These are phyloP conservation scores for Ormyrus pomaceus DNA, from an alignment of 2,888 invertebrate genomes.

Conservation along the genomic window DNA sequence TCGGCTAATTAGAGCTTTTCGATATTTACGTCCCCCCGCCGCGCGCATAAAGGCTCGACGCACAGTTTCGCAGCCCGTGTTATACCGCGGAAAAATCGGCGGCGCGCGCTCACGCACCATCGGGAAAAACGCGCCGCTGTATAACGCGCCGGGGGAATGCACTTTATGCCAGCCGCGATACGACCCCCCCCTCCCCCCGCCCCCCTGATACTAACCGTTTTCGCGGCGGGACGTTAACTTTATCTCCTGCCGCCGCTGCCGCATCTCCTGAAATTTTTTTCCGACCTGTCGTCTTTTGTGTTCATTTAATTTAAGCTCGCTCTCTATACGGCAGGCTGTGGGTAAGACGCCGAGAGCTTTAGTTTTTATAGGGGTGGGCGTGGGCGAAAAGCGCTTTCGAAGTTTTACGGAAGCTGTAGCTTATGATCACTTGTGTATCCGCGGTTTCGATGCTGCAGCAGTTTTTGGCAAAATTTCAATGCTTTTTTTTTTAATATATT, in stretches of 20 bases:
- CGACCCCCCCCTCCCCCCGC: not conserved
- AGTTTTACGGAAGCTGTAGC: not conserved
- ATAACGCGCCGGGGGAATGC: not conserved
- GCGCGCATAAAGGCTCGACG: not conserved
- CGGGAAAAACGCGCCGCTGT: slow-evolving; percentile 6
- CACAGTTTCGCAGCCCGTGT: not conserved
- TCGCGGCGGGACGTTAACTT: slow-evolving; percentile 34
- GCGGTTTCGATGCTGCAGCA: not conserved
- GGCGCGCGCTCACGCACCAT: not conserved
- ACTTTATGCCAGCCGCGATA: slow-evolving; percentile 22
- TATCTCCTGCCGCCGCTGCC: slow-evolving; percentile 17
- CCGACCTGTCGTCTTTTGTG: not conserved
- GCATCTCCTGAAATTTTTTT: slow-evolving; percentile 26
- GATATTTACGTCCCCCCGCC: slow-evolving; percentile 21
- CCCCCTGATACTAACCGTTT: slow-evolving; percentile 40
- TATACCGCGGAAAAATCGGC: slow-evolving; percentile 16
- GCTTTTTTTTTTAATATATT: no score
- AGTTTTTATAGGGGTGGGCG: no score
- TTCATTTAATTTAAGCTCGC: slow-evolving; percentile 16
- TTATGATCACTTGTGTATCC: slow-evolving; percentile 1
- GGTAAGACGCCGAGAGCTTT: no score
- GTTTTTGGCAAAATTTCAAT: no score
- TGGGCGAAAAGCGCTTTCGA: not conserved
- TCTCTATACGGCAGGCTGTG: no score
- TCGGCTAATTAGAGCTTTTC: slow-evolving; percentile 40